These are phyloP conservation scores for Myioborus miniatus DNA, from an alignment of 2,797 vertebrate species.

Conservation along the genomic window DNA sequence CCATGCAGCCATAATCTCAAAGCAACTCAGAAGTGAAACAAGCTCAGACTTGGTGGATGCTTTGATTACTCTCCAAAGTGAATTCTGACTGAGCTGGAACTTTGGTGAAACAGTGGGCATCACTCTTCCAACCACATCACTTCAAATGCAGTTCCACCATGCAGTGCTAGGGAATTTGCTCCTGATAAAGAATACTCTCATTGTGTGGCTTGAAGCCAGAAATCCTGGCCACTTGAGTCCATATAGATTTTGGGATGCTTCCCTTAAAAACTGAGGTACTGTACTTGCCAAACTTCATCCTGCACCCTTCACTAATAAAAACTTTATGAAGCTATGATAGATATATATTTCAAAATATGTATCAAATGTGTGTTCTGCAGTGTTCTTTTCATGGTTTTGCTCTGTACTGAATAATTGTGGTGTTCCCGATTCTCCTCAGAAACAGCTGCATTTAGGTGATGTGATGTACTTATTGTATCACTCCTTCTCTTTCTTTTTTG, in stretches of 20 bases:
- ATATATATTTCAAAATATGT: background rate
- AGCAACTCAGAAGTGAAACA: background rate
- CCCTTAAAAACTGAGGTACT: background rate
- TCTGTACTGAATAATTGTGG: background rate
- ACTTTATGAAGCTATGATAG: background rate
- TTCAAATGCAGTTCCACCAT: background rate
- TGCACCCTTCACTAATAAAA: background rate
- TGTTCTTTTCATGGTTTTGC: background rate
- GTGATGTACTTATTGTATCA: background rate
- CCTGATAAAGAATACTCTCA: background rate
- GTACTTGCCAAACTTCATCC: background rate
- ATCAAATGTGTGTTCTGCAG: accelerated
- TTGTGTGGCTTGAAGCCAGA: background rate
- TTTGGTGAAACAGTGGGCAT: background rate
- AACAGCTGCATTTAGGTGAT: background rate
- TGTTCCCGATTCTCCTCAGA: background rate
- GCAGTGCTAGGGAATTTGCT: background rate
- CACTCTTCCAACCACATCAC: background rate
- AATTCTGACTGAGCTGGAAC: background rate
- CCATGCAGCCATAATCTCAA: background rate
- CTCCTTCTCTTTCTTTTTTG: background rate
- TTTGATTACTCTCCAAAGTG: constrained; percentile 46
- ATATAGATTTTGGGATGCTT: background rate
- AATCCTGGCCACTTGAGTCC: background rate
- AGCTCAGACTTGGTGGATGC: constrained; percentile 6